phyloP scores from a whole-genome alignment of 2,888 invertebrate genomes.

The Chorisops tibialis region DNA sequence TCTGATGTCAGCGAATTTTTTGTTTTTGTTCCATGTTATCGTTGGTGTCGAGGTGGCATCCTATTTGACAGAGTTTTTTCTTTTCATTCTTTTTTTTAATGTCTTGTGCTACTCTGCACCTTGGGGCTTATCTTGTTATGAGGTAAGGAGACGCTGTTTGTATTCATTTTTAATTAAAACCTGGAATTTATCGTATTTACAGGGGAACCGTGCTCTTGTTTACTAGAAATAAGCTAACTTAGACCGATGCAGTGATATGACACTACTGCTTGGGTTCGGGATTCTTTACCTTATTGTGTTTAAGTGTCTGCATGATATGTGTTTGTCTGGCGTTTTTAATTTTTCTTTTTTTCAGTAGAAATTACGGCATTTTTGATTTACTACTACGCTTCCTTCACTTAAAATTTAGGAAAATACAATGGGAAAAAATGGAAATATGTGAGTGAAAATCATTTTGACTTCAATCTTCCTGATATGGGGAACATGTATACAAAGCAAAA shows the following conservation, averaged over 20 bases:
- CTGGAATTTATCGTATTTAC: slow-evolving; percentile 31
- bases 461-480: too few relatives aligned
- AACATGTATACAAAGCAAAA: too few relatives aligned
- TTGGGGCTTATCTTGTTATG: slow-evolving; percentile 24
- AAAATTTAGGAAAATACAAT: too few relatives aligned
- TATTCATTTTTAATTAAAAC: slow-evolving; percentile 32
- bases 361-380: too few relatives aligned
- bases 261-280: neutral
- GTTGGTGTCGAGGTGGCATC: neutral
- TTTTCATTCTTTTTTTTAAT: slow-evolving; percentile 1
- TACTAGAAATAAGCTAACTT: neutral
- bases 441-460: too few relatives aligned
- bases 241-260: neutral
- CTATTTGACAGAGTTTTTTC: slow-evolving; percentile 14
- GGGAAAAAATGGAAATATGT: too few relatives aligned
- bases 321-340: too few relatives aligned
- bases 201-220: neutral
- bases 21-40: neutral
- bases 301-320: too few relatives aligned
- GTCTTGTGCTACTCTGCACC: slow-evolving; percentile 15
- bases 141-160: slow-evolving; percentile 29
- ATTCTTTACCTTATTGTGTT: too few relatives aligned
- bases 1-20: slow-evolving; percentile 30
- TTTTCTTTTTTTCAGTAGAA: too few relatives aligned
- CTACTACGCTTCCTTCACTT: too few relatives aligned